Evolutionary conservation across 2,113 vertebrate species (phyloP), one percentile per base, ranked within the genome.

Genomic region (Columba livia): DNA sequence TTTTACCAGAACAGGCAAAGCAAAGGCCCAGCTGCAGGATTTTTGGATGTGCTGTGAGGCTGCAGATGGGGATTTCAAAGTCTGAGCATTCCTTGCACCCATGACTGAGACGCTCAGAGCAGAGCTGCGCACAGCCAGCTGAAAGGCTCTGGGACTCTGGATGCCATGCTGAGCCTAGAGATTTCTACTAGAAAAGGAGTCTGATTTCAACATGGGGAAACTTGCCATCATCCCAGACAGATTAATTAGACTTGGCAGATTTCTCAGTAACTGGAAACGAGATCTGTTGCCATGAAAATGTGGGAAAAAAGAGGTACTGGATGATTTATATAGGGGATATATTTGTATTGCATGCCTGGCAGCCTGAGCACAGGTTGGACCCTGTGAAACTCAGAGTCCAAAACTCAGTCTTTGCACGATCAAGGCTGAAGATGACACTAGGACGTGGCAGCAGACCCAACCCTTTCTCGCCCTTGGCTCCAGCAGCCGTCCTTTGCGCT

Each of bases 171-270:
- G 40, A 86, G 64, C 58, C 62, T 32, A 83, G 71, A 34, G 34
- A 36, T 83, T 71, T 58, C 79, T 71, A 31, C 60, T 74, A 2
- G 34, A 64, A 71, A 34, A 71, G 13, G 67, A 88, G 8, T 60
- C 51, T 83, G 67, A 56, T 78, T 88, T 92, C 94, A 93, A 16
- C 58, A 44, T 26, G 44, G 19, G n/a, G 31, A 85, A 88, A 66
- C 28, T 57, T 93, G 71, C 69, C 85, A n/a, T 61, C 54, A 54
- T 83, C 60, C n/a, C 79, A 90, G 79, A 85, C 71, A 91, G 71
- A 83, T 90, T 90, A 83, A 93, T 94, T 85, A 83, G 64, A 10
- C 67, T 80, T 86, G 92, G 85, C 79, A 86, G 58, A 34, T 85
- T 83, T 82, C 82, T 94, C 50, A 32, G 58, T 53, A 54, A 50